Conservation (phyloP, 2,113 vertebrate species). For the Uropsilus gracilis region DNA sequence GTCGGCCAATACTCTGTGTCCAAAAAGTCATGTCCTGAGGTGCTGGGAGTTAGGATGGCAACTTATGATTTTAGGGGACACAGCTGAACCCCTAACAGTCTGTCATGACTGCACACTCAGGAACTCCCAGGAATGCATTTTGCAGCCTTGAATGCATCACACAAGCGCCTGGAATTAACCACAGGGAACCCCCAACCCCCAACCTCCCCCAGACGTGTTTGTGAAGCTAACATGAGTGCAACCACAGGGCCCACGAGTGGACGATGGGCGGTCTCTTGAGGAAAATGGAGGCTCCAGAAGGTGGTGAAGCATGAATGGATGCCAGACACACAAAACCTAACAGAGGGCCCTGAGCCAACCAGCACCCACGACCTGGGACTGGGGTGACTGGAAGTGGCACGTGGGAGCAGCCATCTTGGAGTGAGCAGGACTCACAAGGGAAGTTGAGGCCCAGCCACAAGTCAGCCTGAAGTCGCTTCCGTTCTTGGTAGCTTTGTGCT, state of each 20-base stretch:
- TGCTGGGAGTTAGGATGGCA: neutral
- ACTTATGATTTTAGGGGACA: neutral
- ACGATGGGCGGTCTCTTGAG: too few species aligned
- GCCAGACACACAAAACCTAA: rapidly evolving
- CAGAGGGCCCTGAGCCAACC: neutral
- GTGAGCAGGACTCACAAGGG: neutral
- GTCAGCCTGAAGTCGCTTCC: neutral
- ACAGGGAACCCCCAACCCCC: too few species aligned
- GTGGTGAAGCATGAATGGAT: neutral
- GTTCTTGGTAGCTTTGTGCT: constrained; percentile 78
- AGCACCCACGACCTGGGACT: rapidly evolving
- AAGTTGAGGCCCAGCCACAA: neutral
- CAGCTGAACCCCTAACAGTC: neutral
- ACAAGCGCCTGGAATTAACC: neutral
- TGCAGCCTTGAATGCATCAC: neutral
- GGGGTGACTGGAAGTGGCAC: neutral
- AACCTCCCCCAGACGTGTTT: too few species aligned
- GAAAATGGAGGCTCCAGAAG: neutral
- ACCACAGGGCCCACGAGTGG: neutral
- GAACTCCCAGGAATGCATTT: neutral
- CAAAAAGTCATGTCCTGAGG: neutral
- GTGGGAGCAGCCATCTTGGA: neutral
- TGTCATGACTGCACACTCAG: neutral
- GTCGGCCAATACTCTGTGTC: neutral
- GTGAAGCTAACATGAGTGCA: neutral